Evolutionary conservation across 2,797 vertebrate species (phyloP).

Genomic region (Menidia menidia): DNA sequence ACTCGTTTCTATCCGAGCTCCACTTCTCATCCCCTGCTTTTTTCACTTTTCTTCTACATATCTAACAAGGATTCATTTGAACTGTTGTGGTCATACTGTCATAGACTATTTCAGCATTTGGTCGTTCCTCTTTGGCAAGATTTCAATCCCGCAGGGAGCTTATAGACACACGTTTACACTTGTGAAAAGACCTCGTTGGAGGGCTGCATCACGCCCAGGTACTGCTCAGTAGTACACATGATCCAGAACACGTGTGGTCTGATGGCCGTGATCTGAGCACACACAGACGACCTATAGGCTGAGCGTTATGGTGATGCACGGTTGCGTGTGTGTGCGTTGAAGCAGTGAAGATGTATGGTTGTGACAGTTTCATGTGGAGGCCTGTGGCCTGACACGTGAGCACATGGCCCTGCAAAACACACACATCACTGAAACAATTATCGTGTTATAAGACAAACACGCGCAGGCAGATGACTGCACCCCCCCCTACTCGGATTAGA

Average conservation of each 20-base stretch:
- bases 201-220: conserved; percentile 33
- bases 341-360: conserved; percentile 48
- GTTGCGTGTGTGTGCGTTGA: conserved; percentile 29
- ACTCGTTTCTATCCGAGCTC: conserved; percentile 41
- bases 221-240: conserved; percentile 25
- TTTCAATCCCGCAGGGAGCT: neutral
- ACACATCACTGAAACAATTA: conserved; percentile 27
- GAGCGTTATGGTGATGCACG: conserved; percentile 39
- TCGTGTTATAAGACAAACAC: conserved; percentile 5
- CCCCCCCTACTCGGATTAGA: conserved; percentile 1
- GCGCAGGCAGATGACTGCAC: neutral
- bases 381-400: conserved; percentile 59
- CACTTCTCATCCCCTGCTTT: conserved; percentile 19
- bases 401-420: conserved; percentile 57
- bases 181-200: conserved; percentile 16
- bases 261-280: conserved; percentile 53
- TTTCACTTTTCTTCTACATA: conserved; percentile 40
- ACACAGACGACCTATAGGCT: conserved; percentile 41
- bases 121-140: neutral
- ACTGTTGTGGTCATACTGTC: conserved; percentile 20
- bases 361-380: conserved; percentile 47
- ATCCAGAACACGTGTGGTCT: conserved; percentile 29
- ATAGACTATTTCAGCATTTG: conserved; percentile 3
- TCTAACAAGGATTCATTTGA: conserved; percentile 35
- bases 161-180: neutral